Evolutionary conservation across 2,113 vertebrate species (phyloP).

Genomic region (Emydura subglobosa): DNA sequence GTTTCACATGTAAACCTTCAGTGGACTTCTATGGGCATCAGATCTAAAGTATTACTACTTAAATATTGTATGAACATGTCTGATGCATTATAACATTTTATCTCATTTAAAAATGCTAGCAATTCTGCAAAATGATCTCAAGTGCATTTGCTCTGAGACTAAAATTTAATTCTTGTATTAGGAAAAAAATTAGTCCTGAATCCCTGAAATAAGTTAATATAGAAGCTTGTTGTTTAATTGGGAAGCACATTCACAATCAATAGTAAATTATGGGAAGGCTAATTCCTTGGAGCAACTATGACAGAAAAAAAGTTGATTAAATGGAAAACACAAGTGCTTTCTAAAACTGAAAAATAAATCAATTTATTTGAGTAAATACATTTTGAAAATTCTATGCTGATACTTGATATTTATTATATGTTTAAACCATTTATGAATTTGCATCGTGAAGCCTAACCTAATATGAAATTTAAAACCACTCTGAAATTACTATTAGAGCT

Average conservation of each 20-base stretch:
- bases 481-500: background rate
- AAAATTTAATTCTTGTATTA: fast-evolving
- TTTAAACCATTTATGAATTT: background rate
- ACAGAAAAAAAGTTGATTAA: background rate
- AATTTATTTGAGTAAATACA: background rate
- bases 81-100: background rate
- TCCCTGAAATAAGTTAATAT: background rate
- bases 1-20: background rate
- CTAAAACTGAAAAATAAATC: background rate
- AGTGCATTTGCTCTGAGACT: background rate
- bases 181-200: fast-evolving
- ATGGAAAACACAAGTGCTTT: background rate
- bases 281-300: background rate
- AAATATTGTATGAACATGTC: background rate
- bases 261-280: background rate
- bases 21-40: fast-evolving
- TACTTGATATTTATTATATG: background rate
- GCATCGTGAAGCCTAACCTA: background rate
- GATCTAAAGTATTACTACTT: background rate
- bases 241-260: background rate
- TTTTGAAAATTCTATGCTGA: background rate
- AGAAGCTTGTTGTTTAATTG: background rate
- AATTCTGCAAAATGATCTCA: background rate
- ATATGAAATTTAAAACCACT: background rate
- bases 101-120: background rate